These are phyloP conservation scores for Platalea minor DNA, from an alignment of 2,797 vertebrate species.

Conservation along the genomic window DNA sequence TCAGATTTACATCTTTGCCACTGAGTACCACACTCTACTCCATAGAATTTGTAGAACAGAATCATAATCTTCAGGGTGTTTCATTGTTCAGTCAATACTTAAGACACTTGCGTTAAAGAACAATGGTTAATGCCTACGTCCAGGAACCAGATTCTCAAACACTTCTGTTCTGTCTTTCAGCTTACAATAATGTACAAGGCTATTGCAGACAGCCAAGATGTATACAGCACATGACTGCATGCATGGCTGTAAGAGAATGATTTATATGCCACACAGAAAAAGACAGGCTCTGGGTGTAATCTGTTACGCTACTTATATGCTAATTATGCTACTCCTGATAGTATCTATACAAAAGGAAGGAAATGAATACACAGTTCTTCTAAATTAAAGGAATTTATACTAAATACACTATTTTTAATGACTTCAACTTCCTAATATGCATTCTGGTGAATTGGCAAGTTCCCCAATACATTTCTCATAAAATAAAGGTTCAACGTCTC, in stretches of 20 bases:
- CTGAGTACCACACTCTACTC: neutral
- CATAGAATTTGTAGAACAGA: neutral
- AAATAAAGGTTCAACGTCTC: neutral
- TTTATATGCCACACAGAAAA: neutral
- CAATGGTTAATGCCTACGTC: neutral
- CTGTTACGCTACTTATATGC: neutral
- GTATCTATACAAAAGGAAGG: neutral
- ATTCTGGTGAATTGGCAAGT: neutral
- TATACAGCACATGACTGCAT: neutral
- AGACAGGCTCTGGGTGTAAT: neutral
- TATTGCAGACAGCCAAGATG: neutral
- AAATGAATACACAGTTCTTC: neutral
- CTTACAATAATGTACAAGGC: neutral
- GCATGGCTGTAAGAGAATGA: neutral
- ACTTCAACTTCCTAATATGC: neutral
- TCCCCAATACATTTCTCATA: neutral
- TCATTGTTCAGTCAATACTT: neutral
- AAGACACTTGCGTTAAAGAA: neutral
- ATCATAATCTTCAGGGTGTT: neutral
- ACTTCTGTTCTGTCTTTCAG: neutral
- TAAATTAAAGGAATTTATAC: neutral
- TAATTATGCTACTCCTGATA: neutral
- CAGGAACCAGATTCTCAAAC: neutral
- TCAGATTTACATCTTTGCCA: neutral
- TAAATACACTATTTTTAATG: neutral